Evolutionary conservation across 1,140 invertebrate species (phyloP), one percentile per base, ranked within the genome.

Genomic region (Nephotettix cincticeps): DNA sequence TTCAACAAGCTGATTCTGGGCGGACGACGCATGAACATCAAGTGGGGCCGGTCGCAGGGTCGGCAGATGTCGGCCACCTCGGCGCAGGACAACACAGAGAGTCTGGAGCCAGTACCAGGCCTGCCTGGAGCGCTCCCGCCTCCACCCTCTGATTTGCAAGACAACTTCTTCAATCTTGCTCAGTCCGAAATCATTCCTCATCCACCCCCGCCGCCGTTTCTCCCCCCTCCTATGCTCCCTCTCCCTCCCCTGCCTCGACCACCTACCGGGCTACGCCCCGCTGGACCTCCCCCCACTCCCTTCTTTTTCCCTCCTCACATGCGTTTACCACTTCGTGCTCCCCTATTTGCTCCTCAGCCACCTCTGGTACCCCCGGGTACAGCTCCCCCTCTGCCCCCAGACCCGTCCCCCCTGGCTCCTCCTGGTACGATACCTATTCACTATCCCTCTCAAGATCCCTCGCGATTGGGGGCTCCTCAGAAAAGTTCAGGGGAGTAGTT

Each of bases 401-500:
- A 82, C 27, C 75, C 80, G 1, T 80, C 84, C 25, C 78, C 83
- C 6, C 81, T 84, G 1, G 84, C 85, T 68, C 83, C 84, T 56
- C 81, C 84, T 32, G 83, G 84, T 64, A 84, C 84, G n/a, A 70
- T 63, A 40, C 68, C 72, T 32, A 89, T 97, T 47, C 94, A 97
- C 81, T 98, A 98, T 85, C 95, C 95, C 1, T 96, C 94, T 77
- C 95, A 97, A 79, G 95, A 98, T 86, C 95, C 95, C 6, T 90
- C 90, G 21, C 86, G 95, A 70, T 89, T 98, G 84, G 95, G 96
- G 0, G 87, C 90, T 0, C 85, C 86, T 29, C 86, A 87, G n/a
- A 70, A 70, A 28, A 63, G 6, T 25, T 17, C 36, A 29, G 32
- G 29, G 54, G 29, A 45, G 30, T 68, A n/a, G 14, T 64, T 64